These are phyloP conservation scores for Hypolimnas misippus DNA, from an alignment of 2,888 invertebrate species.

Conservation along the genomic window DNA sequence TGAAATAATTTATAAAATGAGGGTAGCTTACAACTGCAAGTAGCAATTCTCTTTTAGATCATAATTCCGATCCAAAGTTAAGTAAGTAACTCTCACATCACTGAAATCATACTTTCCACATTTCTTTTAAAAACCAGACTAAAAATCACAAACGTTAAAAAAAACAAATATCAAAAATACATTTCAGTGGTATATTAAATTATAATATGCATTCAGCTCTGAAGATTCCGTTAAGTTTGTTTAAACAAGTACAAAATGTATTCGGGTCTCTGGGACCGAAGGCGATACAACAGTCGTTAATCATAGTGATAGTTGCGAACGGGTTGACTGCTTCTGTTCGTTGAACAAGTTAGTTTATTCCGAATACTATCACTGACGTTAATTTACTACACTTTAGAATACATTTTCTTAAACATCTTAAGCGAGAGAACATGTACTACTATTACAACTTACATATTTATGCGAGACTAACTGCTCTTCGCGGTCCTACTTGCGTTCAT, in stretches of 20 bases:
- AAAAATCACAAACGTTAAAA: no score
- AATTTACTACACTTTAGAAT: conserved; percentile 9
- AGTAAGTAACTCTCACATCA: no score
- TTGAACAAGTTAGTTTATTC: conserved; percentile 40
- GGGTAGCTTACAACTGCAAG: no score
- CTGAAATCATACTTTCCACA: no score
- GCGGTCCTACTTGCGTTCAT: no score
- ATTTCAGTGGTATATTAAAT: not conserved
- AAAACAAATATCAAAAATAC: not conserved
- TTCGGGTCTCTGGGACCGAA: conserved; percentile 40
- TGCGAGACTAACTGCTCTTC: no score
- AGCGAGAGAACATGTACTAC: not conserved
- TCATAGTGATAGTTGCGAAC: conserved; percentile 43
- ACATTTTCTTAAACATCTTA: conserved; percentile 20
- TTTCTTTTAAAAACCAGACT: no score
- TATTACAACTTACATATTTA: not conserved
- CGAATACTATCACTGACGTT: conserved; percentile 26
- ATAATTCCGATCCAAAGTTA: no score
- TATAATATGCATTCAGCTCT: not conserved
- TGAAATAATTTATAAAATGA: no score
- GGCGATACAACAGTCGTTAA: conserved; percentile 44
- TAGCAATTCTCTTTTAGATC: no score
- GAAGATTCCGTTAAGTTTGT: conserved; percentile 12
- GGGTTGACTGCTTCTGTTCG: conserved; percentile 40
- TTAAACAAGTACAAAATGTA: conserved; percentile 37